These are phyloP conservation scores for Sphaerophoria rueppellii DNA, from an alignment of 2,888 invertebrate species.

Conservation along the genomic window DNA sequence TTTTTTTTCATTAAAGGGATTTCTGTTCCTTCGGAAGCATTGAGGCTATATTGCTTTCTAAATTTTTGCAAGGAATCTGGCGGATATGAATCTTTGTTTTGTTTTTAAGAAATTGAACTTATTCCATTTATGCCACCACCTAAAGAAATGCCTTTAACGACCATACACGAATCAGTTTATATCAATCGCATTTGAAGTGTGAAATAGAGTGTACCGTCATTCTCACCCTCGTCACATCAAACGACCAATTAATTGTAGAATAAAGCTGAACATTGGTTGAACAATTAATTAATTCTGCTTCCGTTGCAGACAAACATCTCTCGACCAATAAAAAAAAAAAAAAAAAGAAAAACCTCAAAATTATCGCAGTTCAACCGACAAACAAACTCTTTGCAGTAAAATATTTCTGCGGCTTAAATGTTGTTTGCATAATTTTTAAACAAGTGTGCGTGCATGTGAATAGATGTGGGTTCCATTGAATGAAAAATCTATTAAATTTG, in stretches of 20 bases:
- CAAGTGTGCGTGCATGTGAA: constrained; percentile 40
- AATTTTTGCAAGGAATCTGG: background rate
- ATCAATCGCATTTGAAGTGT: too few species aligned
- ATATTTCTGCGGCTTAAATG: constrained; percentile 67
- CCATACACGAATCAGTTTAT: too few species aligned
- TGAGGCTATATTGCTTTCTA: background rate
- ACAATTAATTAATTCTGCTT: constrained; percentile 51
- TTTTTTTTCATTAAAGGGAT: background rate
- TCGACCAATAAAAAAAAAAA: constrained; percentile 16
- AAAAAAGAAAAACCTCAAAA: constrained; percentile 14
- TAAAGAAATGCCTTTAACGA: too few species aligned
- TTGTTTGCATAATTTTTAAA: constrained; percentile 51
- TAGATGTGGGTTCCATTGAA: constrained; percentile 62
- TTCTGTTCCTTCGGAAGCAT: background rate
- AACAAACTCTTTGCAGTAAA: constrained; percentile 58
- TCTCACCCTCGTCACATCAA: too few species aligned
- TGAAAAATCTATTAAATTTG: constrained; percentile 61
- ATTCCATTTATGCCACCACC: too few species aligned
- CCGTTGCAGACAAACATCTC: constrained; percentile 4
- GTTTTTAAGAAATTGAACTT: too few species aligned
- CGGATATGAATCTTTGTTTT: background rate
- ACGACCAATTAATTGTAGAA: too few species aligned
- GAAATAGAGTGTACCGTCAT: too few species aligned
- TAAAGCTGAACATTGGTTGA: constrained; percentile 34
- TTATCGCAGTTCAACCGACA: constrained; percentile 30